Evolutionary conservation across 1,140 invertebrate genomes (phyloP).

Genomic region (Drosophila bocki): DNA sequence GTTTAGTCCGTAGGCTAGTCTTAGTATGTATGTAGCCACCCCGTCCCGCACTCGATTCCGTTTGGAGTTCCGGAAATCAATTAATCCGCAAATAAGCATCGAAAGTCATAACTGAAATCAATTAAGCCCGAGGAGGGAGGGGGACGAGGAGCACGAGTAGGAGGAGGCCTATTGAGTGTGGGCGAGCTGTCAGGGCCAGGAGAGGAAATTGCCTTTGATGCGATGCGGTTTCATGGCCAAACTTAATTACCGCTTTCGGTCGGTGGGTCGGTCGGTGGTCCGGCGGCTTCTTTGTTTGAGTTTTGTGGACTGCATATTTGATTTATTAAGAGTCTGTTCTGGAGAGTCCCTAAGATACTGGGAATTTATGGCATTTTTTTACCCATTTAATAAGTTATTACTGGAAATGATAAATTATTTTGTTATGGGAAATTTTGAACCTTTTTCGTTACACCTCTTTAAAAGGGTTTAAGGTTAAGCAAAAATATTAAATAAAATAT

Average conservation of each 20-base stretch:
- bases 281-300: constrained; percentile 11
- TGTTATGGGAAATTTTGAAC: neutral
- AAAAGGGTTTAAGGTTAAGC: neutral
- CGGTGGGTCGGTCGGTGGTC: neutral
- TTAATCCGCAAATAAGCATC: constrained; percentile 31
- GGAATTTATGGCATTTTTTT: neutral
- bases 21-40: constrained; percentile 21
- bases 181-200: constrained; percentile 30
- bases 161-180: neutral
- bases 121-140: constrained; percentile 3
- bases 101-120: constrained; percentile 59
- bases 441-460: neutral
- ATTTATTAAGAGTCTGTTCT: constrained; percentile 20
- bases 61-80: constrained; percentile 32
- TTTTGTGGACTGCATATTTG: constrained; percentile 21
- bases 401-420: no score
- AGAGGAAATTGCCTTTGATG: constrained; percentile 44
- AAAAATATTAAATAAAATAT: neutral
- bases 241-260: constrained; percentile 39
- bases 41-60: neutral
- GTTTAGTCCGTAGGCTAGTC: constrained; percentile 60
- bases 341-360: neutral
- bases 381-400: neutral
- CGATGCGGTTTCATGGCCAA: constrained; percentile 46
- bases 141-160: neutral